A percentile compares a stretch with the other conserved stretches of the same genome.
phyloP scores from a whole-genome alignment of 2,888 invertebrate species.

The Leptinotarsa rubiginosa region DNA sequence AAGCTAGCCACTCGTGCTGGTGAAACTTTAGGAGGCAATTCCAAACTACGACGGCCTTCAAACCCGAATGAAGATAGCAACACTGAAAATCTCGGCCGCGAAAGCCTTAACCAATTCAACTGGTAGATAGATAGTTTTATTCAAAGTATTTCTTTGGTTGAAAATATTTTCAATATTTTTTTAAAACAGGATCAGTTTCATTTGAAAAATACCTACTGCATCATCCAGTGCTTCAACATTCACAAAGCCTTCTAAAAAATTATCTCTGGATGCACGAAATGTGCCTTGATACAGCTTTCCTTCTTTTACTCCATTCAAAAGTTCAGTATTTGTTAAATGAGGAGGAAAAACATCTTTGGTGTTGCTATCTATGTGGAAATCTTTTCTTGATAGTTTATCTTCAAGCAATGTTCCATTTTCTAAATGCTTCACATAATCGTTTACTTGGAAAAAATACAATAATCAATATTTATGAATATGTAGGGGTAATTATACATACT shows the following conservation, averaged over 20 bases:
- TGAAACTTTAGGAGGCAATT: too few species aligned
- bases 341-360: constrained; percentile 83
- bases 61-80: too few species aligned
- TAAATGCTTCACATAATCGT: constrained; percentile 83
- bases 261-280: constrained; percentile 89
- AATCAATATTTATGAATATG: neutral
- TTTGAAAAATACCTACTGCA: constrained; percentile 71
- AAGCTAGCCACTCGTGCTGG: too few species aligned
- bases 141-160: too few species aligned
- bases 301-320: constrained; percentile 83
- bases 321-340: constrained; percentile 81
- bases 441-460: constrained; percentile 67
- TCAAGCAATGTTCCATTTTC: constrained; percentile 74
- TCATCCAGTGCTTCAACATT: constrained; percentile 84
- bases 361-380: constrained; percentile 71
- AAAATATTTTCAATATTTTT: too few species aligned
- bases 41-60: too few species aligned
- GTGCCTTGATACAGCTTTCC: constrained; percentile 84
- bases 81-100: too few species aligned
- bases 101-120: too few species aligned
- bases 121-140: too few species aligned
- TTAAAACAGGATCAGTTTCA: too few species aligned
- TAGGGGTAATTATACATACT: constrained; percentile 68
- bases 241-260: constrained; percentile 92
- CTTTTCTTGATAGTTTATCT: constrained; percentile 84